Conservation (phyloP, 2,113 vertebrate genomes). For the Macroglossus sobrinus region DNA sequence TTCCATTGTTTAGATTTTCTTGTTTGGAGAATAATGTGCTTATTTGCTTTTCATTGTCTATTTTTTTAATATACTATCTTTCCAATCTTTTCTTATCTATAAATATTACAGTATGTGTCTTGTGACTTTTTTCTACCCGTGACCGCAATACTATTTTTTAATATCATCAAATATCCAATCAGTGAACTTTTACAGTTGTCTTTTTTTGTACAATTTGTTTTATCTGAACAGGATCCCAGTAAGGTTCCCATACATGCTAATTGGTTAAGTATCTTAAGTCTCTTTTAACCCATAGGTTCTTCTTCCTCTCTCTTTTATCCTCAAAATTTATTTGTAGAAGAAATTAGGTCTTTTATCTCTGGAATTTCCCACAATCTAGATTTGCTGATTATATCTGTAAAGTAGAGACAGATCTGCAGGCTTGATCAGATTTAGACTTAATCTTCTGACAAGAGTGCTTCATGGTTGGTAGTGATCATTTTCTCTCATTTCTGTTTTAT, state of each 20-base stretch:
- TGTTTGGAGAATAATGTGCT: background rate
- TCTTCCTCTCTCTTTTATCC: background rate
- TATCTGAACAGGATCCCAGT: background rate
- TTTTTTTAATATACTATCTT: background rate
- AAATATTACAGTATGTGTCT: background rate
- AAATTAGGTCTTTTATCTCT: conserved; percentile 6
- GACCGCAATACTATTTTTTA: background rate
- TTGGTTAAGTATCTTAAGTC: background rate
- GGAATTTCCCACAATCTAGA: background rate
- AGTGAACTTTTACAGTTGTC: background rate
- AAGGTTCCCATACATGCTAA: background rate
- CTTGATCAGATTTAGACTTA: background rate
- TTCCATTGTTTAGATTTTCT: background rate
- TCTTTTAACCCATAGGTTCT: background rate
- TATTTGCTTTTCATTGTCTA: background rate
- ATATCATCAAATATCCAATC: background rate
- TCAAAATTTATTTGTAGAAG: conserved; percentile 17
- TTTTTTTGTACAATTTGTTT: background rate
- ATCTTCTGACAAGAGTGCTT: background rate
- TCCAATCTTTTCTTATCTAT: background rate
- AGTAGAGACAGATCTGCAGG: background rate
- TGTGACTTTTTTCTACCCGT: background rate
- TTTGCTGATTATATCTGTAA: background rate
- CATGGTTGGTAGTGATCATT: background rate
- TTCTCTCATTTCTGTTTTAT: background rate